Base-by-base conservation (phyloP, 2,113 vertebrate genomes). In the Gobiocypris rarus region DNA sequence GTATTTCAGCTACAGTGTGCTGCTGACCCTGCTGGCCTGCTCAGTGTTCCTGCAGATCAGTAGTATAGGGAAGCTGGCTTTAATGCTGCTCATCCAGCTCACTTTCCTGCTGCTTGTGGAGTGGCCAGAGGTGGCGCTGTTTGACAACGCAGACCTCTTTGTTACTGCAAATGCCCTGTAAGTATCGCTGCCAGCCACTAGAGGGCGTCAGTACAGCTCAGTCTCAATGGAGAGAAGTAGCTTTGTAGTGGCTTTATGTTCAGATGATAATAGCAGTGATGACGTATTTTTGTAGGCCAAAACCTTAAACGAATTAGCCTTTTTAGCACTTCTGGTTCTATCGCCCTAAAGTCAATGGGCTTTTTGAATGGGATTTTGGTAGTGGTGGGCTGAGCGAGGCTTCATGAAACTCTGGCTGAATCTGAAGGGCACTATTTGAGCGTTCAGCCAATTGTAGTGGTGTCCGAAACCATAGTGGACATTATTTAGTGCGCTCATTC, bases 21-120 rank as follows among this genome's bases (percentile, higher is more conserved):
- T 99, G 93, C 96, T 99, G 89, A 98, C 96, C 87, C 95, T 98
- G 88, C 91, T 99, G 90, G 97, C 97, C 92, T 97, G 97, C 92
- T 98, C 97, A 1, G 96, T 98, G 91, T 99, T 99, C 95, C 95
- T 98, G 91, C 98, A 99, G 93, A 97, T 99, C 94, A 99, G 96
- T 90, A 99, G 97, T 94, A 96, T 97, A 0, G 96, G 97, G 85
- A 99, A 99, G 92, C 91, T 99, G 93, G 94, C 94, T 73, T 96
- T 99, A 90, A 95, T 96, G 96, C 93, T 97, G 91, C 93, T 94
- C 88, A 96, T 98, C 83, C 96, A 96, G 93, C 91, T 95, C 91
- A 92, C 93, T 74, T 99, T 96, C 91, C 93, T 99, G 93, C 92
- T 96, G 91, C 93, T 99, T 92, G 93, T 97, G 77, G 96, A 98